Percentiles rank a stretch among this genome's conserved stretches.
These are phyloP conservation scores for Bellardia pandia DNA, from an alignment of 2,888 invertebrate genomes.

Conservation along the genomic window DNA sequence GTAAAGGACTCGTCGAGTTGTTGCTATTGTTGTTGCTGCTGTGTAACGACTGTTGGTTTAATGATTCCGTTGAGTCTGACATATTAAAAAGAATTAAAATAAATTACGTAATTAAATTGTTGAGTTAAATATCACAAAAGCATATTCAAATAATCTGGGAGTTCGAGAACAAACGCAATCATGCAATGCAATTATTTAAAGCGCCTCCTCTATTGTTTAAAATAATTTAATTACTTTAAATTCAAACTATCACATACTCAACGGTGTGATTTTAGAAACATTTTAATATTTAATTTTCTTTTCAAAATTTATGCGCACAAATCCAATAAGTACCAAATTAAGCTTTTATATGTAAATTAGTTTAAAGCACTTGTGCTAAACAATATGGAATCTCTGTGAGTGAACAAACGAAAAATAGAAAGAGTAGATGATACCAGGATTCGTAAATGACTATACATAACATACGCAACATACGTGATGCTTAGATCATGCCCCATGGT, in stretches of 20 bases:
- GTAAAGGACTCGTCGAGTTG: slow-evolving; percentile 68
- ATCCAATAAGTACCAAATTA: slow-evolving; percentile 65
- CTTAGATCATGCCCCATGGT: slow-evolving; percentile 23
- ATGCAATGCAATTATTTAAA: no score
- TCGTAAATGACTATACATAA: neutral
- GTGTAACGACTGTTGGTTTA: slow-evolving; percentile 71
- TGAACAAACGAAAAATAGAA: neutral
- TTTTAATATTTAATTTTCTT: slow-evolving; percentile 31
- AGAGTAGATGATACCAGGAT: neutral
- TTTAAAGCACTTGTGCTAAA: slow-evolving; percentile 47
- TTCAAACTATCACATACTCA: neutral
- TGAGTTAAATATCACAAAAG: no score
- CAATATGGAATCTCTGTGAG: neutral
- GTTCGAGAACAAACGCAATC: no score
- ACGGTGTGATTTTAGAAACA: neutral
- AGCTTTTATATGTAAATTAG: slow-evolving; percentile 71
- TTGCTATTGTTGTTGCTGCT: slow-evolving; percentile 63
- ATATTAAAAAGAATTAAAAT: neutral
- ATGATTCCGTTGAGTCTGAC: slow-evolving; percentile 74
- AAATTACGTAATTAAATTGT: no score
- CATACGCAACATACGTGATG: slow-evolving; percentile 12
- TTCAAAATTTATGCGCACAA: slow-evolving; percentile 35
- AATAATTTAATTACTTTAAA: neutral
- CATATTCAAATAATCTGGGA: no score
- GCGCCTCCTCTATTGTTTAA: neutral